These are phyloP conservation scores for Melanostigma gelatinosum DNA, from an alignment of 2,113 vertebrate genomes.

Conservation along the genomic window DNA sequence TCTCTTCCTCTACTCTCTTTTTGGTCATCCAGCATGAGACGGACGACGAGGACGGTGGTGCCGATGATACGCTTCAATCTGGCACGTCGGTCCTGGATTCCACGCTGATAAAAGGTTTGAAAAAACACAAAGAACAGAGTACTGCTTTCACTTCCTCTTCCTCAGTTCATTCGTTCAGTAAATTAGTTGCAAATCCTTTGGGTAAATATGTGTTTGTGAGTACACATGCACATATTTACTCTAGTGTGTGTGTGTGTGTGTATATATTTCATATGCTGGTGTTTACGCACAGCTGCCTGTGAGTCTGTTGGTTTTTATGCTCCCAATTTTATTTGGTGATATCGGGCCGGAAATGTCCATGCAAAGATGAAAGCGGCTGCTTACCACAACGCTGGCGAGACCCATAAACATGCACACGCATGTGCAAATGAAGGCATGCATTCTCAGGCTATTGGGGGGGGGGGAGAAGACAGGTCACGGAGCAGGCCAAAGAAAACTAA, in stretches of 20 bases:
- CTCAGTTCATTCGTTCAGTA: background rate
- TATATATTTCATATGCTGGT: background rate
- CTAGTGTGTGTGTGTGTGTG: slow-evolving; percentile 12
- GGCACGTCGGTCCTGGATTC: slow-evolving; percentile 72
- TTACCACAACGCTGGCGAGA: slow-evolving; percentile 14
- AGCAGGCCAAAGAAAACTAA: slow-evolving; percentile 21
- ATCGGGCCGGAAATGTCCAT: slow-evolving; percentile 33
- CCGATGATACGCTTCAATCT: slow-evolving; percentile 46
- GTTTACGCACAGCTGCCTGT: slow-evolving; percentile 19
- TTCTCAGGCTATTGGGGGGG: slow-evolving; percentile 25
- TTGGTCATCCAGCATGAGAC: slow-evolving; percentile 41
- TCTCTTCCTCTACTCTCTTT: background rate
- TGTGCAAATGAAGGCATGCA: slow-evolving; percentile 41
- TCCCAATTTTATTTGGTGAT: slow-evolving; percentile 48
- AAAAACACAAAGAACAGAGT: background rate
- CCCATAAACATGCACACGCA: slow-evolving; percentile 32
- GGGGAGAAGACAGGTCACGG: slow-evolving; percentile 30
- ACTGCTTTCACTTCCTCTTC: background rate
- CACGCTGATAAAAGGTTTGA: slow-evolving; percentile 82
- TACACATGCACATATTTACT: slow-evolving; percentile 18
- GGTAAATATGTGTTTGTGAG: slow-evolving; percentile 10
- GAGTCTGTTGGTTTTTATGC: slow-evolving; percentile 46
- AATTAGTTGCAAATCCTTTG: slow-evolving; percentile 46
- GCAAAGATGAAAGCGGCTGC: slow-evolving; percentile 55
- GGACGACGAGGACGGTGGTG: slow-evolving; percentile 6